phyloP scores from a whole-genome alignment of 2,888 invertebrate species.

The Thera britannica region DNA sequence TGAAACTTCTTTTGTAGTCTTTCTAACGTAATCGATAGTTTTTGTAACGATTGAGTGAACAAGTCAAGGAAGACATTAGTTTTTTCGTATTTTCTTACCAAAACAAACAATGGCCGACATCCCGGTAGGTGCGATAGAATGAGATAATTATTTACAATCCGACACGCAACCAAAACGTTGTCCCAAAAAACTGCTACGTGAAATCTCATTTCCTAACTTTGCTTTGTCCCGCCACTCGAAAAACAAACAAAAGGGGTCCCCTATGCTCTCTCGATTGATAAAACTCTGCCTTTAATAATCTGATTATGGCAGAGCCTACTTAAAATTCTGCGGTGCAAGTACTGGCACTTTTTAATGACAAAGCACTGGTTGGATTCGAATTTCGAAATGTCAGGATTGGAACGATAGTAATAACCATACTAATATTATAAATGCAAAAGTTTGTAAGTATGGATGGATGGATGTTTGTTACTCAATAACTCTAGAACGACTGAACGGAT shows the following conservation, averaged over 20 bases:
- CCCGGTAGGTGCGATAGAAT: slow-evolving; percentile 75
- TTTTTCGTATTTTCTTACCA: slow-evolving; percentile 56
- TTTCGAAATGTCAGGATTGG: slow-evolving; percentile 48
- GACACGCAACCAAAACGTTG: slow-evolving; percentile 73
- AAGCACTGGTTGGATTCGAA: slow-evolving; percentile 42
- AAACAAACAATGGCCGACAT: slow-evolving; percentile 73
- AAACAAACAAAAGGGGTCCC: slow-evolving; percentile 65
- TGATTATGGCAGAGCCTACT: slow-evolving; percentile 37
- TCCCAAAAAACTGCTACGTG: slow-evolving; percentile 78
- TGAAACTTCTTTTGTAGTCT: slow-evolving; percentile 17
- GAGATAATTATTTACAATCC: slow-evolving; percentile 83
- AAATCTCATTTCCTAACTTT: slow-evolving; percentile 81
- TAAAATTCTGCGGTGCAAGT: slow-evolving; percentile 34
- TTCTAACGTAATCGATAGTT: slow-evolving; percentile 17
- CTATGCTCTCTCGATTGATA: slow-evolving; percentile 51
- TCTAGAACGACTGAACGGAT: no score
- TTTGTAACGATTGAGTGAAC: slow-evolving; percentile 38
- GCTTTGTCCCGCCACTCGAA: slow-evolving; percentile 68
- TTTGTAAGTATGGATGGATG: no score
- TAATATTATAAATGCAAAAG: no score
- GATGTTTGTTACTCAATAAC: no score
- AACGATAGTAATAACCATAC: slow-evolving; percentile 57
- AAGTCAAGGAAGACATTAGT: slow-evolving; percentile 65
- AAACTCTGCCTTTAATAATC: slow-evolving; percentile 47
- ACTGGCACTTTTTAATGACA: slow-evolving; percentile 34